A percentile compares a stretch with the other conserved stretches of the same genome.
phyloP scores from a whole-genome alignment of 2,113 vertebrate genomes.

The Oryzias melastigma region DNA sequence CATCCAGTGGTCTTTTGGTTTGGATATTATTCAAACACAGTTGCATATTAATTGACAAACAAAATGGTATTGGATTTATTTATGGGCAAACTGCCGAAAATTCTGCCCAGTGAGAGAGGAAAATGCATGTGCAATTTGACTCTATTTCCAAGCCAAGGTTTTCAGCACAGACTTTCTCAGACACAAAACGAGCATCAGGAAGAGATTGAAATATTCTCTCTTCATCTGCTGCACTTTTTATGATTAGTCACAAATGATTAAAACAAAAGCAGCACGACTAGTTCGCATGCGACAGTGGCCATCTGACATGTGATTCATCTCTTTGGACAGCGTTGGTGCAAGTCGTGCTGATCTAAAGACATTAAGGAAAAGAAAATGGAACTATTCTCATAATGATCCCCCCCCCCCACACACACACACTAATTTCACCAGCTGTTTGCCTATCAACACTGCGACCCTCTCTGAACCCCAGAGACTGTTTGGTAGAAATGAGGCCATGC shows the following conservation, averaged over 20 bases:
- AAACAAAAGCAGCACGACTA: slow-evolving; percentile 18
- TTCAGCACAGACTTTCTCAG: slow-evolving; percentile 32
- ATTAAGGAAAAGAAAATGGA: neutral
- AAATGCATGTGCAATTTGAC: slow-evolving; percentile 16
- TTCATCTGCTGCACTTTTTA: slow-evolving; percentile 1
- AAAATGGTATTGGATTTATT: slow-evolving; percentile 8
- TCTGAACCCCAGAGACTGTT: slow-evolving; percentile 49
- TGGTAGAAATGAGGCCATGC: slow-evolving; percentile 52
- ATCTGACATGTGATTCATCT: slow-evolving; percentile 51
- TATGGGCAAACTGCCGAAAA: slow-evolving; percentile 25
- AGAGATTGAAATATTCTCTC: neutral
- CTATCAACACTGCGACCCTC: slow-evolving; percentile 39
- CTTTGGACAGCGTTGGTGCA: slow-evolving; percentile 1
- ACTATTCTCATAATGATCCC: slow-evolving; percentile 4
- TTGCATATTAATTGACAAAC: slow-evolving; percentile 50
- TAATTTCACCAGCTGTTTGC: slow-evolving; percentile 43
- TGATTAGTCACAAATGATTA: slow-evolving; percentile 41
- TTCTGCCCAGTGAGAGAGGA: slow-evolving; percentile 36
- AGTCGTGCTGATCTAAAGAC: slow-evolving; percentile 1
- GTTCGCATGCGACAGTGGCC: slow-evolving; percentile 28
- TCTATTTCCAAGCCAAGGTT: slow-evolving; percentile 32
- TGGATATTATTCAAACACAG: slow-evolving; percentile 51
- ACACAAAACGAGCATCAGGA: slow-evolving; percentile 18
- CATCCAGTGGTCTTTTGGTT: slow-evolving; percentile 39
- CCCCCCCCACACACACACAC: no score